Base-by-base conservation (phyloP, 2,797 vertebrate genomes). In the Enteromius viviparus region DNA sequence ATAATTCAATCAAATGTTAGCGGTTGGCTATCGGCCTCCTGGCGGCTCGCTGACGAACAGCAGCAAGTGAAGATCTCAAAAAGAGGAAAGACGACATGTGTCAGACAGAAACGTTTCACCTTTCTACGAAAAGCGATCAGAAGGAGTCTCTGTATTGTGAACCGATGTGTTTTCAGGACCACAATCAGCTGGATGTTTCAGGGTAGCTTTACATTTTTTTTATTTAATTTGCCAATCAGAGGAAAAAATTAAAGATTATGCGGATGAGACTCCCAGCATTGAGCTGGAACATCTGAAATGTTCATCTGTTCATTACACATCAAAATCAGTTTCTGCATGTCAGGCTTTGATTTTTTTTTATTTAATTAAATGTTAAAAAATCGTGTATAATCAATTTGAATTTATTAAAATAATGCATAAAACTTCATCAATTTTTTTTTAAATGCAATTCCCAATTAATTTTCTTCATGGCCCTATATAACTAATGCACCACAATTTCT, bases 1-100 rank as follows among this genome's bases (percentile, higher is more conserved):
- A 69, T 78, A 82, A 58, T 81, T 91, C 78, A 78, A 45, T 91
- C 80, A 82, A 76, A 74, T 6, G 58, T 83, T 82, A 86, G 58
- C 51, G 14, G 23, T 60, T 72, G 19, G 40, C 58, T 42, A 68
- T 23, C 40, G 40, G 58, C 55, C 58, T 80, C 10, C 47, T 14
- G 32, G 65, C 58, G 37, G 55, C 32, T n/a, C 11, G 8, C 15
- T 40, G 60, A 42, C 23, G 29, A 42, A 19, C 55, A 2, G 0
- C 7, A 2, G 49, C 17, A 34, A 64, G 62, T 29, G 6, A 79
- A 74, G 7, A 64, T 72, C 53, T 65, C 26, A 12, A 69, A 17
- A 69, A 70, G 29, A 8, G 47, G 9, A 51, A 34, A 72, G 12
- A 58, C 32, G n/a, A 23, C 4, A 11, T 29, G 19, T 71, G 26